A percentile compares a stretch with the other conserved stretches of the same genome.
Evolutionary conservation across 2,113 vertebrate genomes (phyloP).

Genomic region (human (Homo sapiens)): DNA sequence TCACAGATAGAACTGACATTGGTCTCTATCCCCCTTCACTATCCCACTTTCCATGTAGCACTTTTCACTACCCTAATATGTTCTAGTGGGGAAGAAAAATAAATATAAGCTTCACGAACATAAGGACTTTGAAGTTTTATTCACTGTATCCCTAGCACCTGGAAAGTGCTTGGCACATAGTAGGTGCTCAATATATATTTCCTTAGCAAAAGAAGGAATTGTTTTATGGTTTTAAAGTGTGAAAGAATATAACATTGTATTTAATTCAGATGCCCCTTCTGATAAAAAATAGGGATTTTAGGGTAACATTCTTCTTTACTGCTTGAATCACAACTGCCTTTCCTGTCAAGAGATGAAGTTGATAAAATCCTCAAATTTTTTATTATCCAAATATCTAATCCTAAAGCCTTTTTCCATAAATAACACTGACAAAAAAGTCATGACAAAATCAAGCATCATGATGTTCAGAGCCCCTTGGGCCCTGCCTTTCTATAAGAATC

Average conservation of each 20-base stretch:
- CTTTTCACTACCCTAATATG: slow-evolving; percentile 25
- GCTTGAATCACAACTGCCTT: slow-evolving; percentile 28
- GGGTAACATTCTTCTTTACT: neutral
- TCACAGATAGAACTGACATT: neutral
- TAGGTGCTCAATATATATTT: neutral
- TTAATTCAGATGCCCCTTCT: neutral
- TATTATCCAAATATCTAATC: neutral
- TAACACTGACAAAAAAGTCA: too few relatives aligned
- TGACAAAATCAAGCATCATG: too few relatives aligned
- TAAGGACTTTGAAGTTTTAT: neutral
- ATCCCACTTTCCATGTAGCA: neutral
- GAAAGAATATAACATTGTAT: neutral
- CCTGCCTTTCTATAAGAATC: neutral
- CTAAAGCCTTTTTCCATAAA: neutral
- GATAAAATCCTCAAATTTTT: slow-evolving; percentile 25
- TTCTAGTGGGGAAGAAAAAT: neutral
- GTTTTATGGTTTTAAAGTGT: neutral
- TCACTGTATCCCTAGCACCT: neutral
- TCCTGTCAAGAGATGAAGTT: neutral
- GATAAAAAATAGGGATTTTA: neutral
- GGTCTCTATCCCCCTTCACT: neutral
- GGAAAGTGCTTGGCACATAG: neutral
- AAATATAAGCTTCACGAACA: neutral
- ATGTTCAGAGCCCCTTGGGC: too few relatives aligned
- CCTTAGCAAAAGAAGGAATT: neutral